Evolutionary conservation across 2,888 invertebrate species (phyloP).

Genomic region (Cynaeus angustus): DNA sequence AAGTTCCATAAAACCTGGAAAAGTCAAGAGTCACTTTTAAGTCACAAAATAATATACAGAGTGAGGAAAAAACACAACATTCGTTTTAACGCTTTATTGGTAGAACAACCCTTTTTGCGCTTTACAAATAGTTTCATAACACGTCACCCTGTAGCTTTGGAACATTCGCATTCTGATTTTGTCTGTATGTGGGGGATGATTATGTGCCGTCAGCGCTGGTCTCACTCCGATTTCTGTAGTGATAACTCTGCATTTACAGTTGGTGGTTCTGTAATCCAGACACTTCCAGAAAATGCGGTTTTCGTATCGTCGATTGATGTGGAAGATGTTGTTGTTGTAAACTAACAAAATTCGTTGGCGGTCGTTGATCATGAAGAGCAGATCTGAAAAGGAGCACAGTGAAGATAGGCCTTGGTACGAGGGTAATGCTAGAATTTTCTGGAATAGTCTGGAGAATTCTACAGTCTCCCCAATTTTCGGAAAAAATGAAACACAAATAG

Average conservation of each 20-base stretch:
- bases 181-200: not conserved
- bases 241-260: not conserved
- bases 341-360: not conserved
- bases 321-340: not conserved
- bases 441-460: too few species aligned
- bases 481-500: not conserved
- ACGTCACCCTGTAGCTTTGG: not conserved
- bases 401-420: too few species aligned
- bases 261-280: constrained; percentile 29
- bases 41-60: not conserved
- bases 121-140: too few species aligned
- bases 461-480: too few species aligned
- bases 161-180: not conserved
- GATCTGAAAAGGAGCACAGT: not conserved
- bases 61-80: not conserved
- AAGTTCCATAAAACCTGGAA: too few species aligned
- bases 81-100: too few species aligned
- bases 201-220: not conserved
- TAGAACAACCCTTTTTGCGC: too few species aligned
- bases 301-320: constrained; percentile 18
- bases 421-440: too few species aligned
- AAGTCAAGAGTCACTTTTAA: too few species aligned
- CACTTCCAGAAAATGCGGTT: constrained; percentile 45
- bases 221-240: too few species aligned
- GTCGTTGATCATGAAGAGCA: not conserved